Evolutionary conservation across 2,113 vertebrate species (phyloP), one percentile per base, ranked within the genome.

Genomic region (Onychostruthus taczanowskii): DNA sequence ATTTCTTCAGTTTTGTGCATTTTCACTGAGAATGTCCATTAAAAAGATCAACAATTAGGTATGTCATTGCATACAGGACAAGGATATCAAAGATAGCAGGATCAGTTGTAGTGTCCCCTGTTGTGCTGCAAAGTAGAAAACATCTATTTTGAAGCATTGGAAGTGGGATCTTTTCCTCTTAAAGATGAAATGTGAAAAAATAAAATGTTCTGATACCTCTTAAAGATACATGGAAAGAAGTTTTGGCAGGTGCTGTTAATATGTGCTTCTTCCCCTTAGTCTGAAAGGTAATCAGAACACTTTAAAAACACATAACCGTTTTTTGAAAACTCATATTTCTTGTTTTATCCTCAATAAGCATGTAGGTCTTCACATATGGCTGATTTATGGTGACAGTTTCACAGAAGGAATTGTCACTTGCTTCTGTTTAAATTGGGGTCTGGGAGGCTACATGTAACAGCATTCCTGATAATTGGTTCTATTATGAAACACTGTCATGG

Each of bases 381-480:
- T 97, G 73, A 96, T 96, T 90, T 96, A 91, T 55, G 74, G 77
- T 97, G 35, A 78, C 62, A 87, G 69, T 92, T 97, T 95, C 82
- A 93, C 87, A 87, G 82, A 97, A 97, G 62, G 90, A 95, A 97
- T 96, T 94, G 87, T 97, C 92, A 96, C 83, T 96, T 6, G 11
- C 58, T 96, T 93, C 87, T 93, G 69, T 95, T 97, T 96, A 98
- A 98, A 98, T 97, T 97, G 95, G 94, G 92, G 90, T 97, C 96
- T 96, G 80, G 91, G 92, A 97, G 93, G 88, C 93, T 96, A 52
- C 79, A 76, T 97, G 64, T 91, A 97, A 97, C 74, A 96, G 76
- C 67, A 95, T 59, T 96, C 92, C 89, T 97, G 87, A 97, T 98
- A 97, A 98, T 97, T 98, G 89, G 84, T 96, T 97, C 92, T 96